phyloP scores from a whole-genome alignment of 23 tunicate genomes.

The Diplosoma virens region DNA sequence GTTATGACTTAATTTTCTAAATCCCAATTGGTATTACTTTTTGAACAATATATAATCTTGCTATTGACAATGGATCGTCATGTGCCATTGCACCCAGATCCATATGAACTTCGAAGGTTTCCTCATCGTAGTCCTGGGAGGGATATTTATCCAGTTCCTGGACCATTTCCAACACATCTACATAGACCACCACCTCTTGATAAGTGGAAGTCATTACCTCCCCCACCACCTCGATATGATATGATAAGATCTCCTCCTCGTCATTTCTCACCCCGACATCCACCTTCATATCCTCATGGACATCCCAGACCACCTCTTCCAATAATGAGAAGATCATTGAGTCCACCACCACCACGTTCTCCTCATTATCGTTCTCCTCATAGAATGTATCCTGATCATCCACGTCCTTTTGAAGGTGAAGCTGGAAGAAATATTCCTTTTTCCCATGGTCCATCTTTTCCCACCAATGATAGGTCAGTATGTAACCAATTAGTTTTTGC shows the following conservation, averaged over 20 bases:
- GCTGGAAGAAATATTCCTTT: slow-evolving; percentile 1
- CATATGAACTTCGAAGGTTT: slow-evolving; percentile 8
- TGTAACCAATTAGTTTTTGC: too few relatives aligned
- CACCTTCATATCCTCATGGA: background rate
- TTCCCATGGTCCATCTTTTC: slow-evolving; percentile 11
- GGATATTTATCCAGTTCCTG: slow-evolving; percentile 11
- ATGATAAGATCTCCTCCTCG: background rate
- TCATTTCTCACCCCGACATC: slow-evolving; percentile 1
- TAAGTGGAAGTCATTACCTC: background rate
- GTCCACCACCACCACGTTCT: slow-evolving; percentile 11
- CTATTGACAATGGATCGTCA: slow-evolving; percentile 25
- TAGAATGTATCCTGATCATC: slow-evolving; percentile 5
- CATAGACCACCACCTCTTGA: background rate
- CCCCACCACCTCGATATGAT: background rate
- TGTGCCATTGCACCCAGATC: slow-evolving; percentile 9
- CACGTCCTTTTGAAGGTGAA: background rate
- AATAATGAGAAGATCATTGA: slow-evolving; percentile 1
- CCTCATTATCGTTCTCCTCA: slow-evolving; percentile 25
- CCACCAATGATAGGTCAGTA: slow-evolving; percentile 5
- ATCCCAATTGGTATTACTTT: too few relatives aligned
- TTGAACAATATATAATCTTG: too few relatives aligned
- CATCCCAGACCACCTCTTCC: background rate
- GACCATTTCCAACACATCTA: background rate
- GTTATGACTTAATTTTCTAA: too few relatives aligned
- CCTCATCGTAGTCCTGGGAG: background rate